phyloP scores from a whole-genome alignment of 1,140 invertebrate species.

The Zophobas atratus region DNA sequence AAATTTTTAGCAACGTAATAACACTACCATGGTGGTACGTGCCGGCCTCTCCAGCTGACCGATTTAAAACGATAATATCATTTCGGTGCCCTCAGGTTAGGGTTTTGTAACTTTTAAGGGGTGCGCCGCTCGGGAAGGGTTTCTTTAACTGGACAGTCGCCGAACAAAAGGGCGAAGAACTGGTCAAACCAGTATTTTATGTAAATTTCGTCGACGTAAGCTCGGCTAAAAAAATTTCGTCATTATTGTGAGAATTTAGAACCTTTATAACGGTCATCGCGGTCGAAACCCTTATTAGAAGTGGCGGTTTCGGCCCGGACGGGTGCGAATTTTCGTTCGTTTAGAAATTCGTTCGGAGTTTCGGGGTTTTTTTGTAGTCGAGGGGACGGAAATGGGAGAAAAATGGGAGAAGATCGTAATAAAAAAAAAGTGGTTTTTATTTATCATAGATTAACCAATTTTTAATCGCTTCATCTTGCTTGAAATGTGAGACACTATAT shows the following conservation, averaged over 20 bases:
- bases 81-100: slow-evolving; percentile 28
- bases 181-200: slow-evolving; percentile 49
- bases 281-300: no score
- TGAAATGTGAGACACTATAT: no score
- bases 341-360: no score
- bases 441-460: no score
- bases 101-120: slow-evolving; percentile 27
- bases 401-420: no score
- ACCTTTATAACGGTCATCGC: background rate
- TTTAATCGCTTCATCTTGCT: no score
- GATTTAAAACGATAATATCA: slow-evolving; percentile 42
- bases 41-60: slow-evolving; percentile 31
- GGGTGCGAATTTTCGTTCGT: no score
- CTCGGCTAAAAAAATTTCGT: background rate
- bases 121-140: slow-evolving; percentile 10
- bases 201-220: slow-evolving; percentile 10
- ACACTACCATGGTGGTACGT: background rate
- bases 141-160: slow-evolving; percentile 17
- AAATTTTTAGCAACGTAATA: background rate
- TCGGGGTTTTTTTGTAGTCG: no score
- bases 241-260: slow-evolving; percentile 6
- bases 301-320: no score
- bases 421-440: no score
- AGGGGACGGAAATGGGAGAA: no score
- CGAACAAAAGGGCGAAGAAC: slow-evolving; percentile 22